These are phyloP conservation scores for Hypothenemus hampei DNA, from an alignment of 1,140 invertebrate genomes.

Conservation along the genomic window DNA sequence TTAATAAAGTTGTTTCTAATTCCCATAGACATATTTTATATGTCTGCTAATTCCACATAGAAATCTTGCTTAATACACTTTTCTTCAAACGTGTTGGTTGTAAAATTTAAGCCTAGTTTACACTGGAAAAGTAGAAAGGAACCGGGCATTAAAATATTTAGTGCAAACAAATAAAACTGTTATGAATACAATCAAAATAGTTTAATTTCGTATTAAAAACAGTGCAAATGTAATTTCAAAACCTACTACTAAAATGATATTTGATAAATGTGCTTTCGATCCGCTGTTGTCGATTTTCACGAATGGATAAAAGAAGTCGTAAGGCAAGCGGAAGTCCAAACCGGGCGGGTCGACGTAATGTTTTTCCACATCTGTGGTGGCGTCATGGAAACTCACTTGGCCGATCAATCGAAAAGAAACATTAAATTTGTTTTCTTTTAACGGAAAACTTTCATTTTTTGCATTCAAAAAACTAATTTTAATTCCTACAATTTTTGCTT, in stretches of 20 bases:
- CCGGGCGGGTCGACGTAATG: constrained; percentile 38
- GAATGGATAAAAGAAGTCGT: constrained; percentile 46
- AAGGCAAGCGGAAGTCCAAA: constrained; percentile 39
- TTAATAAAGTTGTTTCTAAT: no score
- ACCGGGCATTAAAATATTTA: no score
- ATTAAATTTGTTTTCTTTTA: constrained; percentile 7
- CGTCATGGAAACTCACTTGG: constrained; percentile 39
- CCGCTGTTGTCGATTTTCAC: constrained; percentile 33
- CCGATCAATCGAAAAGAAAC: constrained; percentile 17
- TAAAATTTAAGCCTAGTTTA: no score
- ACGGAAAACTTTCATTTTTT: constrained; percentile 23
- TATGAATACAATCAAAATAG: no score
- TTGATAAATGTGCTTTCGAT: neutral
- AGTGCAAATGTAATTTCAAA: no score
- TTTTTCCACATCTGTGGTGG: constrained; percentile 33
- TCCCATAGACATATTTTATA: no score
- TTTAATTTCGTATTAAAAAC: no score
- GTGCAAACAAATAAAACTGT: no score
- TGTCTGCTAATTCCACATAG: no score
- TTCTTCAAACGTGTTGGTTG: no score
- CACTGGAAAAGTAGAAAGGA: no score
- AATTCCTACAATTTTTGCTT: constrained; percentile 38
- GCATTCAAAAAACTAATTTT: constrained; percentile 27
- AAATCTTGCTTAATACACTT: no score
- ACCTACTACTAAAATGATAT: neutral